Percentiles rank a stretch among this genome's conserved stretches.
Conservation (phyloP, 2,113 vertebrate species). For the Zosterops hypoxanthus region DNA sequence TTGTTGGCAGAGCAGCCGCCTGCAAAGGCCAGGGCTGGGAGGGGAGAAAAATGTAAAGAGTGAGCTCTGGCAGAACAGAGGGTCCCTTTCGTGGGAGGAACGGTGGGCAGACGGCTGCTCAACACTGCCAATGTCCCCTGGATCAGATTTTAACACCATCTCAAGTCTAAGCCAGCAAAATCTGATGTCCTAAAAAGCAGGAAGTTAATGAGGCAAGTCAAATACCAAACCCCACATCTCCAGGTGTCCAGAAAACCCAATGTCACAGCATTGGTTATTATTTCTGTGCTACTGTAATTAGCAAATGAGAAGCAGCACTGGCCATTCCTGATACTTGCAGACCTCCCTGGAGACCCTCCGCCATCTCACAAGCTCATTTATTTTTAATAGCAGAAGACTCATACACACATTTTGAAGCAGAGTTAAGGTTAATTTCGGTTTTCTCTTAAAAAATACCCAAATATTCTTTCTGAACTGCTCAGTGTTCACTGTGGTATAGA, state of each 20-base stretch:
- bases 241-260: background rate
- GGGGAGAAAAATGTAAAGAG: background rate
- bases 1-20: background rate
- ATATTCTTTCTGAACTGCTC: background rate
- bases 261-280: background rate
- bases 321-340: background rate
- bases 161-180: background rate
- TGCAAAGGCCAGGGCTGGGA: background rate
- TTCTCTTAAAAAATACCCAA: background rate
- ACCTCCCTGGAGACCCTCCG: constrained; percentile 5
- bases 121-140: background rate
- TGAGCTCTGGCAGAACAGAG: background rate
- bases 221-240: background rate
- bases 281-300: background rate
- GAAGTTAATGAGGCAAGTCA: background rate
- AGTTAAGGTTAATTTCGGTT: background rate
- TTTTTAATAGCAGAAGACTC: constrained; percentile 23
- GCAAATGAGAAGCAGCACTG: background rate
- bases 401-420: background rate
- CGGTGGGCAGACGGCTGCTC: background rate
- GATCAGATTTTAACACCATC: background rate
- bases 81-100: background rate
- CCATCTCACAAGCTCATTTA: constrained; percentile 43
- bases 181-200: background rate
- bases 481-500: background rate